Evolutionary conservation across 2,888 invertebrate species (phyloP), one percentile per base, ranked within the genome.

Genomic region (Amitus sp.): DNA sequence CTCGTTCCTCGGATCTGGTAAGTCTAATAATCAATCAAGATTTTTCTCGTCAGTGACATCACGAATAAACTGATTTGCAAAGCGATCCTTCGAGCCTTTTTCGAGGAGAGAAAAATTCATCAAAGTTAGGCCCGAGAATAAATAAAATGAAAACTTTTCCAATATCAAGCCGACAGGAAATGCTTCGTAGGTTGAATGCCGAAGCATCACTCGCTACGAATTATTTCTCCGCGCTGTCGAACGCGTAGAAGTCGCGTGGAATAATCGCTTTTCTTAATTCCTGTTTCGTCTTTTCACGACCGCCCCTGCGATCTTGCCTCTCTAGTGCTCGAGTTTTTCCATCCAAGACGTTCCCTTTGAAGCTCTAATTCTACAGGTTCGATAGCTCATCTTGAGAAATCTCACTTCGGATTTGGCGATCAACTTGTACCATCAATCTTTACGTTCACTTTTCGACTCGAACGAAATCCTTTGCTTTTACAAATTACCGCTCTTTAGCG

Each of bases 261-360:
- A 61, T 55, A 61, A 55, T 55, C 52, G 47, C 61, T 43, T 52
- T 43, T 48, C 55, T 60, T 61, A 61, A 52, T 61, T 56, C 55
- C 45, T 55, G 54, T 61, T 61, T 61, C 61, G 47, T 39, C 48
- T 46, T 50, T 56, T 55, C 52, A 52, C 46, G 48, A 56, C 47
- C 51, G 33, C 34, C 47, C 47, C 34, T 10, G 20, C 20, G 33
- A 15, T 12, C 34, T 34, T n/a, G 18, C 37, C 47, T 51, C 48
- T 39, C 39, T 39, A 48, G 48, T 49, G 48, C 61, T 61, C 28
- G 48, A 51, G n/a, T 23, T 45, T 55, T 30, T n/a, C 1, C 47
- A 19, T 42, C 43, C 47, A 19, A 61, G 61, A 46, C 55, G 40
- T 47, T 61, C 42, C 43, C 61, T 61, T 61, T 61, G 61, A 61